phyloP scores from a whole-genome alignment of 2,888 invertebrate genomes.

The Neria commutata region DNA sequence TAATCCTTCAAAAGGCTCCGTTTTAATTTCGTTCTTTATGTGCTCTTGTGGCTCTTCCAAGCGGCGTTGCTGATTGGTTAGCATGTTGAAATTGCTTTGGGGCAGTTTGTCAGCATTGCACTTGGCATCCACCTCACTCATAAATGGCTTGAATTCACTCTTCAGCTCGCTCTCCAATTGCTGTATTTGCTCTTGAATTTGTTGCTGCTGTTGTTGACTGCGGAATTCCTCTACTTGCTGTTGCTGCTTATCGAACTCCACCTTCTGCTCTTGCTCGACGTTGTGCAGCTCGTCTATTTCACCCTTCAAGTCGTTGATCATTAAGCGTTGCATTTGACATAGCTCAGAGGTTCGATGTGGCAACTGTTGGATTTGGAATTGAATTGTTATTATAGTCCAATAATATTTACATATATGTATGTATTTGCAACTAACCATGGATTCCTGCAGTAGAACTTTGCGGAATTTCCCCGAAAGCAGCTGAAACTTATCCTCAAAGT shows the following conservation, averaged over 20 bases:
- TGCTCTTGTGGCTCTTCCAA: constrained; percentile 11
- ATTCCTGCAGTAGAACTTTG: constrained; percentile 75
- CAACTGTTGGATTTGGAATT: constrained; percentile 64
- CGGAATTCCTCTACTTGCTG: constrained; percentile 12
- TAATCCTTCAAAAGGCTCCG: constrained; percentile 42
- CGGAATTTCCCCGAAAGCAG: constrained; percentile 77
- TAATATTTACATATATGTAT: background rate
- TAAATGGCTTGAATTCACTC: constrained; percentile 28
- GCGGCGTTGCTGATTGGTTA: constrained; percentile 7
- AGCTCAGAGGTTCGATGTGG: constrained; percentile 76
- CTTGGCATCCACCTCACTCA: constrained; percentile 17
- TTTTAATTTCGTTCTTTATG: constrained; percentile 55
- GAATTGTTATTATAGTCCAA: background rate
- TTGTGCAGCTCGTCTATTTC: constrained; percentile 68
- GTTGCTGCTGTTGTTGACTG: constrained; percentile 11
- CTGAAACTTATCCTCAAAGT: constrained; percentile 73
- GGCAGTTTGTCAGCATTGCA: background rate
- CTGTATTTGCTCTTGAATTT: constrained; percentile 8
- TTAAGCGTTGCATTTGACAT: constrained; percentile 77
- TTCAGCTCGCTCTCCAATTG: constrained; percentile 13
- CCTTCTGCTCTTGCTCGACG: constrained; percentile 45
- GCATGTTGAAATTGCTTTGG: constrained; percentile 9
- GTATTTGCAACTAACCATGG: constrained; percentile 68
- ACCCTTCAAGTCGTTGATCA: constrained; percentile 74
- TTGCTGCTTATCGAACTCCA: constrained; percentile 22